phyloP scores from a whole-genome alignment of 2,113 vertebrate genomes.

The Tursiops truncatus region DNA sequence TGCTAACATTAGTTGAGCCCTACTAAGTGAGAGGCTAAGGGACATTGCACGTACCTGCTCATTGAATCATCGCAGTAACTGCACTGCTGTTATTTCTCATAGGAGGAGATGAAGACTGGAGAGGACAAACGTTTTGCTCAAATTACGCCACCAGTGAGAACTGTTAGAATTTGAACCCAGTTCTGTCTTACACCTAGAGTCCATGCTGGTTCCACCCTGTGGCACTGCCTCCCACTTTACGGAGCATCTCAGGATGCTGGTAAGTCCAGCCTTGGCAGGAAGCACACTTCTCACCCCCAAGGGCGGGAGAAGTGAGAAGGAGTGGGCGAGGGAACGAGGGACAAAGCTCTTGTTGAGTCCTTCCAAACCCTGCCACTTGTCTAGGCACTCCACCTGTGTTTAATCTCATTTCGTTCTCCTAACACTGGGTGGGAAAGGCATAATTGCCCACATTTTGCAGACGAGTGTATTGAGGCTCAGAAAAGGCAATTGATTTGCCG shows the following conservation, averaged over 20 bases:
- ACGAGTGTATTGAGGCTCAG: conserved; percentile 51
- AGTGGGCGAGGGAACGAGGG: neutral
- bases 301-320: neutral
- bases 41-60: neutral
- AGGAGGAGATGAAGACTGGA: neutral
- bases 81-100: neutral
- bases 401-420: conserved; percentile 47
- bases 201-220: neutral
- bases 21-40: neutral
- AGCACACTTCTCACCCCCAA: neutral
- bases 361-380: conserved; percentile 15
- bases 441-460: conserved; percentile 55
- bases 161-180: neutral
- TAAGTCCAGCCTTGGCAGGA: neutral
- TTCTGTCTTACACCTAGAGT: neutral
- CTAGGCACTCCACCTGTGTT: neutral
- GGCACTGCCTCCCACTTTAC: neutral
- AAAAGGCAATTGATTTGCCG: conserved; percentile 52
- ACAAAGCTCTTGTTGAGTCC: neutral
- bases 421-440: neutral
- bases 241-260: neutral
- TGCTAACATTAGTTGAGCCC: neutral
- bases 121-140: neutral
- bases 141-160: neutral
- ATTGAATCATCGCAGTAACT: neutral